A percentile compares a stretch with the other conserved stretches of the same genome.
Evolutionary conservation across 1,140 invertebrate species (phyloP).

Genomic region (Chionoecetes opilio): DNA sequence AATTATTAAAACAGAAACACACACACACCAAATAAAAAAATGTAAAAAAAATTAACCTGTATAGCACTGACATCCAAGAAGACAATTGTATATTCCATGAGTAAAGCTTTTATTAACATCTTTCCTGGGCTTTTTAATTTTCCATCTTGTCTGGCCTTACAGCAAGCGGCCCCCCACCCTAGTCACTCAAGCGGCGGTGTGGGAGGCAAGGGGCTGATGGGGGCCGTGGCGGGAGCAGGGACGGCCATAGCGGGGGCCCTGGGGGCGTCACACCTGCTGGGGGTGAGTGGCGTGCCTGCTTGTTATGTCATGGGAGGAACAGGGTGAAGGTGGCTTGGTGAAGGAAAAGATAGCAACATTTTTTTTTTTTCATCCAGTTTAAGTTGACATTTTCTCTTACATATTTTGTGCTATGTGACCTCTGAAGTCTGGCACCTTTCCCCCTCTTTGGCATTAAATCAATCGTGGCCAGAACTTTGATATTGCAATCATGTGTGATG

Average conservation of each 20-base stretch:
- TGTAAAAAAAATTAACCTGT: not conserved
- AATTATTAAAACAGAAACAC: slow-evolving; percentile 6
- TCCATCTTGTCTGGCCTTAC: not conserved
- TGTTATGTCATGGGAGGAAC: too few species aligned
- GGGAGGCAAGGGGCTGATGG: slow-evolving; percentile 67
- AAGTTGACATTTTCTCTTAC: not conserved
- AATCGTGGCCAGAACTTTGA: slow-evolving; percentile 74
- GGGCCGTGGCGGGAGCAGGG: slow-evolving; percentile 69
- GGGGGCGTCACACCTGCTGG: slow-evolving; percentile 75
- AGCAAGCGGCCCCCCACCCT: slow-evolving; percentile 12
- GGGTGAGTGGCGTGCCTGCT: slow-evolving; percentile 55
- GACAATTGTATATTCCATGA: not conserved
- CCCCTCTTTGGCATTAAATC: too few species aligned
- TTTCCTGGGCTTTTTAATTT: not conserved
- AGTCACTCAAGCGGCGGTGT: not conserved
- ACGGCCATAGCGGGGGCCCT: slow-evolving; percentile 74
- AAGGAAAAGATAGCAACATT: too few species aligned
- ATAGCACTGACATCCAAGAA: not conserved
- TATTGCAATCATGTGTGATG: slow-evolving; percentile 77
- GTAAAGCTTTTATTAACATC: not conserved
- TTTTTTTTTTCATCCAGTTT: not conserved
- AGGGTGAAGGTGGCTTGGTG: too few species aligned
- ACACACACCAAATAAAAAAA: not conserved
- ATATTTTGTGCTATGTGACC: not conserved
- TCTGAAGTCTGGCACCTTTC: too few species aligned